These are phyloP conservation scores for Scaptomyza pallida DNA, from an alignment of 1,140 invertebrate genomes.

Conservation along the genomic window DNA sequence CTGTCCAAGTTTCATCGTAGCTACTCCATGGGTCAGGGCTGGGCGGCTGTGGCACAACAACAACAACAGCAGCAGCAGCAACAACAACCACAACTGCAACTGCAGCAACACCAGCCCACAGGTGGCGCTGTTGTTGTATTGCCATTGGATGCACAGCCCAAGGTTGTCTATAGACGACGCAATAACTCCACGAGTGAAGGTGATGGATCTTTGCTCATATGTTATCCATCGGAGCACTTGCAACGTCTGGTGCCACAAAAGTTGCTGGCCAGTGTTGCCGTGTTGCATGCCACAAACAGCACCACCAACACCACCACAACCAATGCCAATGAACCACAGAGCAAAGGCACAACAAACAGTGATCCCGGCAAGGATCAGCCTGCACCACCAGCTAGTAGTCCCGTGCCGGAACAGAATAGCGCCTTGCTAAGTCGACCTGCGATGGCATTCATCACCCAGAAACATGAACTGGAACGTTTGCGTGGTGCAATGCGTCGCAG, in stretches of 20 bases:
- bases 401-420: slow-evolving; percentile 32
- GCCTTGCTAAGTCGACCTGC: slow-evolving; percentile 87
- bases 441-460: slow-evolving; percentile 93
- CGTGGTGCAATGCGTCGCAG: slow-evolving; percentile 93
- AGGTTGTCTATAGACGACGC: slow-evolving; percentile 75
- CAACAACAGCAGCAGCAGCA: slow-evolving; percentile 40
- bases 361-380: not conserved
- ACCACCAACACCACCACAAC: not conserved
- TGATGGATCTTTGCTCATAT: slow-evolving; percentile 89
- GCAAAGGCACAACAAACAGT: not conserved
- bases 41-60: slow-evolving; percentile 65
- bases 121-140: not conserved
- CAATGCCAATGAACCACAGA: slow-evolving; percentile 24
- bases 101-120: slow-evolving; percentile 24
- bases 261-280: slow-evolving; percentile 66
- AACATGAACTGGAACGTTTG: slow-evolving; percentile 92
- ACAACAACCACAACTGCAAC: slow-evolving; percentile 33
- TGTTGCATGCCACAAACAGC: slow-evolving; percentile 35
- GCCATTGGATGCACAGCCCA: slow-evolving; percentile 52
- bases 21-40: slow-evolving; percentile 83
- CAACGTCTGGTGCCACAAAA: slow-evolving; percentile 87
- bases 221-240: slow-evolving; percentile 92
- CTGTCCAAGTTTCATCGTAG: slow-evolving; percentile 82
- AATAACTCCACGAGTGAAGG: slow-evolving; percentile 81
- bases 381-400: slow-evolving; percentile 3